phyloP scores from a whole-genome alignment of 2,888 invertebrate species.

The Polylopha cassiicola region DNA sequence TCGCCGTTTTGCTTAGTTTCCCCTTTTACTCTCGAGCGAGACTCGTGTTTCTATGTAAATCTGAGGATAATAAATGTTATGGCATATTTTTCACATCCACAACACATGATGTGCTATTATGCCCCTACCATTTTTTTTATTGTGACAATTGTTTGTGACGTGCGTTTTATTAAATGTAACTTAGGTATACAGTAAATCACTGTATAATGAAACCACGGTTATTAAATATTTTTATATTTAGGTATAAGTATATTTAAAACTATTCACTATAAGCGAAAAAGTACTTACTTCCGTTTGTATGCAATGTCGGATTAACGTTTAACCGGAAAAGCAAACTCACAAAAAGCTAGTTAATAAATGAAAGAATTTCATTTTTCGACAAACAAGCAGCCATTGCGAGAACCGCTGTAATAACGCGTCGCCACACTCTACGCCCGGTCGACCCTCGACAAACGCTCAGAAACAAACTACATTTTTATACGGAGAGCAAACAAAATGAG shows the following conservation, averaged over 20 bases:
- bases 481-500: constrained; percentile 68
- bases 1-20: constrained; percentile 70
- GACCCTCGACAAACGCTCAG: constrained; percentile 51
- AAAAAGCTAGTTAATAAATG: constrained; percentile 32
- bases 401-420: constrained; percentile 46
- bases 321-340: constrained; percentile 4
- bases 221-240: no score
- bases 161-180: no score
- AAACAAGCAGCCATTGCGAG: constrained; percentile 39
- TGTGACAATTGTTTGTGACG: no score
- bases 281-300: no score
- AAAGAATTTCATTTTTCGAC: constrained; percentile 43
- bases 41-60: constrained; percentile 71
- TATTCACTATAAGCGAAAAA: no score
- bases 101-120: no score
- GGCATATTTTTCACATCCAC: neutral
- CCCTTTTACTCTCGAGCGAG: constrained; percentile 60
- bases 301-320: no score
- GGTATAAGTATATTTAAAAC: no score
- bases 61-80: constrained; percentile 38
- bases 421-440: constrained; percentile 26
- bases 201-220: no score
- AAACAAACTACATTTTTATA: constrained; percentile 71
- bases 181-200: no score
- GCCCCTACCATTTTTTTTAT: neutral